Conservation (phyloP, 2,888 invertebrate genomes). For the Agrotis exclamationis region DNA sequence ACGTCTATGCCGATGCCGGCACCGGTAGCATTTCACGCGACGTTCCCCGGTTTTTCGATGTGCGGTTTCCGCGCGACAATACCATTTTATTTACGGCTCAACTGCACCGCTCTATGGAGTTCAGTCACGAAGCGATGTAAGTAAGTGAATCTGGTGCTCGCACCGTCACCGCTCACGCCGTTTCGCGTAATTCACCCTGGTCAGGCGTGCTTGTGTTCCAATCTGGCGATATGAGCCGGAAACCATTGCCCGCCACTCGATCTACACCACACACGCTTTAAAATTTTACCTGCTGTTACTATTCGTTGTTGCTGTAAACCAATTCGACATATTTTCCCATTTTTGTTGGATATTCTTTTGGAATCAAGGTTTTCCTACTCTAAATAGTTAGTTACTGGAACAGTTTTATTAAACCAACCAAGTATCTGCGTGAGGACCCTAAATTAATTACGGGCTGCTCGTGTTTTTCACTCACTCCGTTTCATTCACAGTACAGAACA, state of each 20-base stretch:
- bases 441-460: conserved; percentile 33
- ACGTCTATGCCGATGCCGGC: conserved; percentile 79
- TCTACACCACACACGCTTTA: conserved; percentile 68
- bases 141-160: conserved; percentile 76
- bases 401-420: conserved; percentile 28
- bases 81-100: conserved; percentile 85
- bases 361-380: conserved; percentile 11
- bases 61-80: conserved; percentile 86
- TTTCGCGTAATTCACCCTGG: conserved; percentile 73
- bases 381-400: conserved; percentile 19
- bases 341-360: conserved; percentile 30
- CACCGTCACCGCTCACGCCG: conserved; percentile 67
- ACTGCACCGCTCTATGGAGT: conserved; percentile 78
- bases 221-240: conserved; percentile 78
- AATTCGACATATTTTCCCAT: conserved; percentile 42
- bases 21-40: conserved; percentile 88
- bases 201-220: conserved; percentile 73
- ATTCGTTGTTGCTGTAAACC: conserved; percentile 52
- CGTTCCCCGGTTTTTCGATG: conserved; percentile 85
- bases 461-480: conserved; percentile 25
- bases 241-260: conserved; percentile 73
- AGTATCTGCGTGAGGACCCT: conserved; percentile 16
- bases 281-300: conserved; percentile 71
- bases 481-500: conserved; percentile 26
- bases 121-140: conserved; percentile 80